Conservation (phyloP, 2,113 vertebrate species). For the Lepus timidus region DNA sequence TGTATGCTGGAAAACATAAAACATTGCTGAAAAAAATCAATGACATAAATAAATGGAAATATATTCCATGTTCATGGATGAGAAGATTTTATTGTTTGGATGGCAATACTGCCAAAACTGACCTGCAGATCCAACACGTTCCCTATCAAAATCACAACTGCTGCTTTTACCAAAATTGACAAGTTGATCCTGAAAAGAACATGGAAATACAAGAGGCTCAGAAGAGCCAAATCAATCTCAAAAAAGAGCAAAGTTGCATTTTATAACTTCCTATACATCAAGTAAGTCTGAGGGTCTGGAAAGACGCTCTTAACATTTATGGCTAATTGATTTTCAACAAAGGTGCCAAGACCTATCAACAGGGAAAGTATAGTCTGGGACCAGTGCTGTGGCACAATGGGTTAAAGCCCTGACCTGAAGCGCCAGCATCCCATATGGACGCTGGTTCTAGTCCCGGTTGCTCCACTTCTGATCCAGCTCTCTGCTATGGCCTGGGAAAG, state of each 20-base stretch:
- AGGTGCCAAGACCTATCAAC: slow-evolving; percentile 1
- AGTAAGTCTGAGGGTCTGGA: not conserved
- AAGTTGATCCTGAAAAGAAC: slow-evolving; percentile 8
- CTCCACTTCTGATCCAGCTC: too few species aligned
- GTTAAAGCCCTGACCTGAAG: not conserved
- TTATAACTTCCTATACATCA: slow-evolving; percentile 26
- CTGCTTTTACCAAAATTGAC: slow-evolving; percentile 8
- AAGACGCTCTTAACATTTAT: not conserved
- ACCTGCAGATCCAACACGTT: not conserved
- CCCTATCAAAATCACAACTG: not conserved
- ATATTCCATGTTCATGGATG: not conserved
- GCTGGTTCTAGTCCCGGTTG: too few species aligned
- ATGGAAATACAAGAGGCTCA: not conserved
- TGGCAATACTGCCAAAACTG: not conserved
- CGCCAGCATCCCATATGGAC: too few species aligned
- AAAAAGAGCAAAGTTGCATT: not conserved
- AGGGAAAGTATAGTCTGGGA: slow-evolving; percentile 5
- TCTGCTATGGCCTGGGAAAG: too few species aligned
- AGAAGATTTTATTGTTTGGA: not conserved
- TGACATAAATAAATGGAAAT: too few species aligned
- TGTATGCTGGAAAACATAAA: not conserved
- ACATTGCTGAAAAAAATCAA: slow-evolving; percentile 25
- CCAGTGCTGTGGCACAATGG: not conserved
- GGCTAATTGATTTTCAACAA: not conserved
- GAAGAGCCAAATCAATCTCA: slow-evolving; percentile 18